A percentile compares a stretch with the other conserved stretches of the same genome.
Evolutionary conservation across 2,888 invertebrate species (phyloP).

Genomic region (Athalia circularis): DNA sequence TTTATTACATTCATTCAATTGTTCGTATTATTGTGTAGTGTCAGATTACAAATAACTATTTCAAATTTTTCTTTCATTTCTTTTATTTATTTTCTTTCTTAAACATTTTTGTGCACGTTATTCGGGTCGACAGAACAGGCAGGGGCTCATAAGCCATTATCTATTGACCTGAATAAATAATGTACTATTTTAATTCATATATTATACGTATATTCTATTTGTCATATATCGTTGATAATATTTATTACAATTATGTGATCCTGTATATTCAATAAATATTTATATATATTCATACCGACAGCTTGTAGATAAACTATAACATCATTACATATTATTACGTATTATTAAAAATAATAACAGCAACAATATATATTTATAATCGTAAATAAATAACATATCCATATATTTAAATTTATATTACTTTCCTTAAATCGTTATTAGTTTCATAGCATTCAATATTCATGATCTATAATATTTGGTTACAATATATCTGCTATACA

Average conservation of each 20-base stretch:
- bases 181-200: no score
- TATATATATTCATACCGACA: no score
- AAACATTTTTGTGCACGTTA: slow-evolving; percentile 23
- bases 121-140: slow-evolving; percentile 52
- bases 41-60: not conserved
- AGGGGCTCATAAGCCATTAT: slow-evolving; percentile 59
- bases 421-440: no score
- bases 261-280: not conserved
- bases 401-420: not conserved
- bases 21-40: no score
- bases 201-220: not conserved
- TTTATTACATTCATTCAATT: no score
- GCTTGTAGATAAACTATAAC: no score
- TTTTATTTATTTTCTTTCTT: not conserved
- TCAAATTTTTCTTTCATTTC: not conserved
- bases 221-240: slow-evolving; percentile 1
- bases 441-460: no score
- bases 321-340: not conserved
- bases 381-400: not conserved
- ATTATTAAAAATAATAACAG: slow-evolving; percentile 26
- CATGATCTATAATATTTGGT: no score
- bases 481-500: no score
- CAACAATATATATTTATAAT: not conserved
- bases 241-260: no score
- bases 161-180: slow-evolving; percentile 51